phyloP scores from a whole-genome alignment of 2,113 vertebrate species.

The Myotis yumanensis region DNA sequence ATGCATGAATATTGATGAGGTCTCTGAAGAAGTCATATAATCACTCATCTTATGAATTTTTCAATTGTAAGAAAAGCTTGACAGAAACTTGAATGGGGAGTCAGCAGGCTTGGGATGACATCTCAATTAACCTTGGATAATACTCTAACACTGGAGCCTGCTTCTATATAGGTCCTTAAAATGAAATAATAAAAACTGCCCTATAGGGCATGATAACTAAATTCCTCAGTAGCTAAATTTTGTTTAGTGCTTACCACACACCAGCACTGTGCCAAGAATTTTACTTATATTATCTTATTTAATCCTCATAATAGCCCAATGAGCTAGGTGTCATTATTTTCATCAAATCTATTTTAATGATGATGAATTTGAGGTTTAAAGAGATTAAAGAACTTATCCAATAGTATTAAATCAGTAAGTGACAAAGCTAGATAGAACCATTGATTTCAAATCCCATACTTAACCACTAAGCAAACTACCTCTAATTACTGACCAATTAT shows the following conservation, averaged over 20 bases:
- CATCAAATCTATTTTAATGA: constrained; percentile 29
- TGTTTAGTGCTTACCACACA: not conserved
- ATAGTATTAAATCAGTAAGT: not conserved
- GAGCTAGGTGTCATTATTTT: constrained; percentile 6
- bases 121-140: not conserved
- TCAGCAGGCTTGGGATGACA: not conserved
- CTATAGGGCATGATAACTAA: constrained; percentile 6
- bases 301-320: not conserved
- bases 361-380: constrained; percentile 34
- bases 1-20: not conserved
- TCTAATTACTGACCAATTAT: constrained; percentile 21
- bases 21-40: not conserved
- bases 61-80: constrained; percentile 16
- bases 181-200: constrained; percentile 23
- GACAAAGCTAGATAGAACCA: not conserved
- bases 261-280: not conserved
- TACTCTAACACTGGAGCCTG: not conserved
- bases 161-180: constrained; percentile 16
- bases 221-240: constrained; percentile 23
- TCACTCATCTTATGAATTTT: not conserved
- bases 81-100: not conserved
- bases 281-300: constrained; percentile 14
- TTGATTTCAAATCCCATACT: not conserved
- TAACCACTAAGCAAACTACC: not conserved
- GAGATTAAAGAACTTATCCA: not conserved